Base-by-base conservation (phyloP, 2,113 vertebrate genomes). In the Hemichromis elongatus region DNA sequence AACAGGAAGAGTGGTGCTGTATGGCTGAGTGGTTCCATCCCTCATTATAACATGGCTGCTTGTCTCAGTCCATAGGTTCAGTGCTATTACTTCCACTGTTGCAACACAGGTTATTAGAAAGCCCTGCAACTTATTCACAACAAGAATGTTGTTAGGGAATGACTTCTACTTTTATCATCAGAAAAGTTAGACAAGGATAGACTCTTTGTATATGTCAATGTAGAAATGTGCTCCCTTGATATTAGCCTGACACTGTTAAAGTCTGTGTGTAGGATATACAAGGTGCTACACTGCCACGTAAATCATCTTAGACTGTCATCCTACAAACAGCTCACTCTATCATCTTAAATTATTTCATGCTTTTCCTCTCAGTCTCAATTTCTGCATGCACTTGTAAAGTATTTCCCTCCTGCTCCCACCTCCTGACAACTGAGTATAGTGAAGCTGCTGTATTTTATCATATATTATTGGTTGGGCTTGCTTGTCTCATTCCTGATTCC, bases 41-140 rank as follows among this genome's bases (percentile, higher is more conserved):
- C 95, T 96, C 96, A 96, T 97, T 96, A 96, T 94, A 94, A 92
- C 94, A 91, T 88, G 92, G 90, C 92, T 91, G 93, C 95, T 93
- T 94, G 95, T 95, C 92, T 93, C 95, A 95, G 94, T 94, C 93
- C 91, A 89, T 91, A 93, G 95, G 90, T 88, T 94, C 81, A 28
- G 82, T 89, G 93, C 91, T 93, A 94, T 95, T 94, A 92, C 94
- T 90, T 93, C 92, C 91, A 93, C 88, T 93, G 86, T 86, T 90
- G 86, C 90, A 93, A 92, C 87, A 75, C 88, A 90, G 95, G 94
- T 96, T 94, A 94, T 96, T 95, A 95, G 92, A 94, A 92, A 90
- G 88, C 87, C 88, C 81, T 89, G 85, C 82, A 88, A 94, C 92
- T 86, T 92, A 93, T 93, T 95, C 90, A 92, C 89, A 86, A 82